Evolutionary conservation across 2,797 vertebrate species (phyloP).

Genomic region (Microctenopoma lineatum): DNA sequence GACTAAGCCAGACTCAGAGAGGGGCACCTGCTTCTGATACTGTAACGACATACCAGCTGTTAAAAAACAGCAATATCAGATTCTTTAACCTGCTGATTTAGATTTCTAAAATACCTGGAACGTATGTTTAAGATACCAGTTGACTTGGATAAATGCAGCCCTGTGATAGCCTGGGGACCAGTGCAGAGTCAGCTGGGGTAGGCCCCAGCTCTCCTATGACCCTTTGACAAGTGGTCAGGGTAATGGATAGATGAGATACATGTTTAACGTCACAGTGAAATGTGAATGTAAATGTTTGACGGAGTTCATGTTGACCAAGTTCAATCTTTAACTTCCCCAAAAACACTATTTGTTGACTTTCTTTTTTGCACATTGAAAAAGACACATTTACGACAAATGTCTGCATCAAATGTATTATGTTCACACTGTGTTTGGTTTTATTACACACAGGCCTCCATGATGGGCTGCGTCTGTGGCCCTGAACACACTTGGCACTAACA

Average conservation of each 20-base stretch:
- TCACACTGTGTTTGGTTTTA: not conserved
- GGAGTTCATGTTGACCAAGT: not conserved
- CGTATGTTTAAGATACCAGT: not conserved
- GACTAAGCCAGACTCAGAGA: conserved; percentile 55
- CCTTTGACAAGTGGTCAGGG: no score
- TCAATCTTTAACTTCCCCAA: not conserved
- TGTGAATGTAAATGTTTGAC: conserved; percentile 15
- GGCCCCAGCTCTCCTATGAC: no score
- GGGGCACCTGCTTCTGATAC: conserved; percentile 19
- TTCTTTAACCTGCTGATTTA: not conserved
- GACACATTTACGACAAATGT: not conserved
- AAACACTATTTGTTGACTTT: not conserved
- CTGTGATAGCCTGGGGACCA: no score
- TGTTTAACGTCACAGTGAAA: not conserved
- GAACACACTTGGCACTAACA: not conserved
- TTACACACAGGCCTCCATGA: not conserved
- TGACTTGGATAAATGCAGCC: no score
- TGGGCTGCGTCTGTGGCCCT: not conserved
- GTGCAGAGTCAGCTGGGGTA: no score
- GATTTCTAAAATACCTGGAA: not conserved
- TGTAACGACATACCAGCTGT: conserved; percentile 11
- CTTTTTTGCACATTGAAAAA: not conserved
- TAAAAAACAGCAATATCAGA: not conserved
- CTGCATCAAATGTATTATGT: not conserved
- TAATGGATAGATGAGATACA: not conserved